A percentile compares a stretch with the other conserved stretches of the same genome.
These are phyloP conservation scores for Nomada lathburiana DNA, from an alignment of 2,888 invertebrate species.

Conservation along the genomic window DNA sequence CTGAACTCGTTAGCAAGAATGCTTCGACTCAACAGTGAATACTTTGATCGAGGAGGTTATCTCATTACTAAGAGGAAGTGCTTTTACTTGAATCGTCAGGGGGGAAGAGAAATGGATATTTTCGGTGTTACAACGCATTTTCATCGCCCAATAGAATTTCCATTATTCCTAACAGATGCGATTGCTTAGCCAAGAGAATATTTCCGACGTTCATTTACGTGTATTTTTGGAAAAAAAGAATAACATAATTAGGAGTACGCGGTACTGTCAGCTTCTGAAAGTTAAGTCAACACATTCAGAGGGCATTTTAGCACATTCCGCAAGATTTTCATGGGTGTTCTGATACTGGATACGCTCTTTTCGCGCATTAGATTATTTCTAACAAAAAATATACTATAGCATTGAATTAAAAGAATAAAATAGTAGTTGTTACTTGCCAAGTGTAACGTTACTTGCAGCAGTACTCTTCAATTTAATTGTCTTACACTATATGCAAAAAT, in stretches of 20 bases:
- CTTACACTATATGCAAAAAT: too few species aligned
- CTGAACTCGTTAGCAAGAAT: conserved; percentile 9
- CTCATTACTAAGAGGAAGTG: conserved; percentile 13
- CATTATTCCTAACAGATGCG: conserved; percentile 3
- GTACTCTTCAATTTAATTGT: too few species aligned
- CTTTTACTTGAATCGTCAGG: background rate
- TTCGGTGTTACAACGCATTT: background rate
- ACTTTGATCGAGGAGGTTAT: conserved; percentile 4
- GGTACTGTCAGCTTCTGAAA: background rate
- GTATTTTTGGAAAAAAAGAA: conserved; percentile 27
- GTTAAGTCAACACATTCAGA: background rate
- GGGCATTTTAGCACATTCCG: background rate
- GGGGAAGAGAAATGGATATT: background rate
- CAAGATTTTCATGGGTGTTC: background rate
- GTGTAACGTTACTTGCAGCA: too few species aligned
- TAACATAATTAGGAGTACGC: conserved; percentile 20
- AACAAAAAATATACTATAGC: background rate
- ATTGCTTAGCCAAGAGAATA: conserved; percentile 6
- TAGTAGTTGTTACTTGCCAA: too few species aligned
- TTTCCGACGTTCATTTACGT: background rate
- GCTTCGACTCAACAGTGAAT: background rate
- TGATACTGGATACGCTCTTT: background rate
- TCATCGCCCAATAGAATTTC: conserved; percentile 1
- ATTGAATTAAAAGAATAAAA: background rate
- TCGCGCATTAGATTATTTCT: background rate